Percentiles rank a stretch among this genome's conserved stretches.
These are phyloP conservation scores for Tipula lateralis DNA, from an alignment of 2,888 invertebrate genomes.

Conservation along the genomic window DNA sequence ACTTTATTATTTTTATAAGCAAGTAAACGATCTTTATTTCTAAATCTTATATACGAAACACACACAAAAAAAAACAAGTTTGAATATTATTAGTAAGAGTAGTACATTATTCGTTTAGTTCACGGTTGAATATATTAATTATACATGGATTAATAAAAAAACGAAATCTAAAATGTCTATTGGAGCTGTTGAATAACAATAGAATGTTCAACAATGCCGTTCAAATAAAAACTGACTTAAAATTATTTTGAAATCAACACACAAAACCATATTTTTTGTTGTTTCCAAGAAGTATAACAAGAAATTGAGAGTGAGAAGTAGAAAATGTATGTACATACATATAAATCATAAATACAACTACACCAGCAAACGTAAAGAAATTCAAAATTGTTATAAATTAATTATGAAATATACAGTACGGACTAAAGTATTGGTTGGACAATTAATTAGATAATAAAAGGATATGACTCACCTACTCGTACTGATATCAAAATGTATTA, in stretches of 20 bases:
- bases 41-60: background rate
- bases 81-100: background rate
- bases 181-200: background rate
- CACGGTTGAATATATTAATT: background rate
- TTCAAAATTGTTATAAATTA: background rate
- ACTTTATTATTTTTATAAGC: background rate
- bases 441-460: too few relatives aligned
- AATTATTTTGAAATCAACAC: background rate
- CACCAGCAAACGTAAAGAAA: background rate
- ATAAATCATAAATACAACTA: background rate
- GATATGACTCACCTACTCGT: too few relatives aligned
- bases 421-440: background rate
- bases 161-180: background rate
- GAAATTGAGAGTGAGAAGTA: conserved; percentile 6
- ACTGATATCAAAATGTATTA: too few relatives aligned
- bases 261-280: background rate
- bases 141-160: background rate
- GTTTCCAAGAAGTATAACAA: background rate
- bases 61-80: background rate
- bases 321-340: background rate
- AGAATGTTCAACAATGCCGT: background rate
- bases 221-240: conserved; percentile 1
- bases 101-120: background rate
- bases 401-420: background rate
- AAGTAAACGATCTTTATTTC: background rate